Evolutionary conservation across 2,797 vertebrate genomes (phyloP), one percentile per base, ranked within the genome.

Genomic region (Streptopelia turtur): DNA sequence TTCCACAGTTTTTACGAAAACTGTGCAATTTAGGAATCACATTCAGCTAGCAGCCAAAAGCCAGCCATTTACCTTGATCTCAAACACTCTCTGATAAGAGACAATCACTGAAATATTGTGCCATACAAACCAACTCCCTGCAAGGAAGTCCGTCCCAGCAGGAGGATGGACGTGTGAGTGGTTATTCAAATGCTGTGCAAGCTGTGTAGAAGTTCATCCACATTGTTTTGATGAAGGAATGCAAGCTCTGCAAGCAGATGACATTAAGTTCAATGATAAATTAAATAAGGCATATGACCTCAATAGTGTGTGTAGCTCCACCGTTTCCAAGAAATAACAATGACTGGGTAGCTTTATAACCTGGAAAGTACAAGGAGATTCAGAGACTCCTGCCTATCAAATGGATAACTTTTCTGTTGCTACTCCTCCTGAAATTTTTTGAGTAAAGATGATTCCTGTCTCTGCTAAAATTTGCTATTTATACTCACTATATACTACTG

Each of bases 141-240:
- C 16, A 70, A 17, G 55, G 22, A 23, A 63, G 50, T 64, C 22
- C 59, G 35, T 72, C 31, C 14, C 17, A 13, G 39, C 21, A 16
- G 0, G 2, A 6, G 5, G 5, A 4, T 53, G 5, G 13, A 57
- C 2, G 18, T 52, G 11, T 64, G 33, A 71, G 56, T 17, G 10
- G 8, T 41, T 64, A 49, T 59, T 72, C 59, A 61, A 61, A 61
- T 50, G 18, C 1, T 60, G 15, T 47, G 14, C 7, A 79, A 65
- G 13, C 11, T 79, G 33, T 37, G 31, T 63, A 68, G 74, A 61
- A 85, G 64, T 87, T 33, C 16, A 23, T 72, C 11, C 21, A 65
- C 6, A 15, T 27, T 71, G 17, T 7, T 90, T 78, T 71, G 39
- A 56, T 25, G 78, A 83, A 71, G 9, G n/a, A 60, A 56, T 18